Evolutionary conservation across 2,888 invertebrate species (phyloP).

Genomic region (Omphaloscelis lunosa): DNA sequence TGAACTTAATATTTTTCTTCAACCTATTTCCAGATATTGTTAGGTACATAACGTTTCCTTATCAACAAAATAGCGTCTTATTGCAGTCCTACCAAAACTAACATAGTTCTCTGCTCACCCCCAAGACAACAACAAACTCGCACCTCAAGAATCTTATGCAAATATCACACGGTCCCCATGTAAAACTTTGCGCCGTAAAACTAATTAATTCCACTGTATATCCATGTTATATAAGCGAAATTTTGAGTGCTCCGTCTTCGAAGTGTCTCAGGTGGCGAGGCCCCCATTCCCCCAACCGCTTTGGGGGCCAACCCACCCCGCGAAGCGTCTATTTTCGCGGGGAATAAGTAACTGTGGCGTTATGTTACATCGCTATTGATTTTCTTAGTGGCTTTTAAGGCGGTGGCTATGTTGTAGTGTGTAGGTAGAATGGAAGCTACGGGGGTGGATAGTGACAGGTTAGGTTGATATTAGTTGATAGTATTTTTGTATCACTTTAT

Average conservation of each 20-base stretch:
- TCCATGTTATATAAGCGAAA: conserved; percentile 78
- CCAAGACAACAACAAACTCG: conserved; percentile 46
- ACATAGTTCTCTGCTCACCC: conserved; percentile 15
- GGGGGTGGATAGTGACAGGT: background rate
- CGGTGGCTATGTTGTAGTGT: conserved; percentile 20
- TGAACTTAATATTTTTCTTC: background rate
- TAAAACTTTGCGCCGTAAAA: conserved; percentile 75
- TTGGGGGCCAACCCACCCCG: conserved; percentile 60
- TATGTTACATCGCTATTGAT: conserved; percentile 68
- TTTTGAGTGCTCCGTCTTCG: conserved; percentile 82
- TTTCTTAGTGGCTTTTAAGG: conserved; percentile 66
- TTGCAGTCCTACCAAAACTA: background rate
- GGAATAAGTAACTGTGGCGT: conserved; percentile 76
- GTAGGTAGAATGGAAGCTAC: background rate
- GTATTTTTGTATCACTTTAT: background rate
- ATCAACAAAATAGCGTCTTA: conserved; percentile 1
- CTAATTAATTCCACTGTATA: conserved; percentile 77
- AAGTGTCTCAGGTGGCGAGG: conserved; percentile 80
- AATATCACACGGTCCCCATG: conserved; percentile 61
- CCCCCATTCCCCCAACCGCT: conserved; percentile 41
- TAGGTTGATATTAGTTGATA: background rate
- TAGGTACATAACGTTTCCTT: background rate
- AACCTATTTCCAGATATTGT: background rate
- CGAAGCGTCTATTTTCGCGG: conserved; percentile 79
- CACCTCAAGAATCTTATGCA: conserved; percentile 66